Base-by-base conservation (phyloP, 2,888 invertebrate species). In the Ochropleura leucogaster region DNA sequence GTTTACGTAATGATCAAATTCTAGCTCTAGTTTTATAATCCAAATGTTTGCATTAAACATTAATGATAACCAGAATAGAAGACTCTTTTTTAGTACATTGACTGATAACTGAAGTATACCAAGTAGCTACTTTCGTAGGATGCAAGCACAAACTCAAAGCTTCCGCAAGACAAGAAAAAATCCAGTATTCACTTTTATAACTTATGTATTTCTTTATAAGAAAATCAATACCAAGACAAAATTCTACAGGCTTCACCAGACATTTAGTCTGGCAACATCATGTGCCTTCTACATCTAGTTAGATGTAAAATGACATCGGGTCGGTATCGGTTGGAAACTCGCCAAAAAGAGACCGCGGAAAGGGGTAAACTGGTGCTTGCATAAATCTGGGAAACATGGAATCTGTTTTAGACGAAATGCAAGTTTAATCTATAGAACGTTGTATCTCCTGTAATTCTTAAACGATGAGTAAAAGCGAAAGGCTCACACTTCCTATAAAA, bases 291-390 rank as follows among this genome's bases (percentile, higher is more conserved):
- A 51, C n/a, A n/a, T 74, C 53, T 55, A 60, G 72, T 44, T 55
- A 12, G 60, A 82, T 67, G 66, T 82, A 68, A 76, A 80, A 72
- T 70, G 67, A 51, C 71, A 68, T 70, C 57, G 67, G 42, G 62
- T 40, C n/a, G 57, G 60, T 70, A 76, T 72, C 68, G 46, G 47
- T 76, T 85, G 84, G 84, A 76, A 72, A 12, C 47, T 42, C 30
- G 83, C 84, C 85, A 85, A 85, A 30, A 66, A 79, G n/a, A 68
- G 60, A 71, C 68, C 40, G 40, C 60, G 10, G 66, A 70, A 77
- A 65, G 67, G 59, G 83, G 80, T 85, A 74, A 68, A 60, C 55
- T 49, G 70, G 20, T 59, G 67, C 80, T 83, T 63, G 63, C 60
- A 77, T 85, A 77, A 66, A 75, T 57, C 46, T 14, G 9, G 8